Conservation (phyloP, 2,888 invertebrate species). For the Sarcophaga rosellei region DNA sequence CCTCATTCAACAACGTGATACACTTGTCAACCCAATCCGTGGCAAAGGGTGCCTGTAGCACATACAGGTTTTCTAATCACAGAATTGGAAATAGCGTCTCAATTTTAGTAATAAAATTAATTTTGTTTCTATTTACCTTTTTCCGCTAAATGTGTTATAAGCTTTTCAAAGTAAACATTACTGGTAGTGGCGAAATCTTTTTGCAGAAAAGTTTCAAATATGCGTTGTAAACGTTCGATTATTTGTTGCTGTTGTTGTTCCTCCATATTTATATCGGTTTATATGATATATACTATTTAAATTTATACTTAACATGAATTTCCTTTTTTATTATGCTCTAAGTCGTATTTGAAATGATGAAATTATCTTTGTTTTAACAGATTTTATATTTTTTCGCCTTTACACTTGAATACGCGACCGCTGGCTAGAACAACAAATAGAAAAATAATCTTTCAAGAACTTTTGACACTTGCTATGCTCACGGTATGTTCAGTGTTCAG, state of each 20-base stretch:
- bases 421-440: background rate
- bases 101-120: too few species aligned
- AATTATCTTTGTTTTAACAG: background rate
- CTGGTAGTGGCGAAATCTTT: conserved; percentile 78
- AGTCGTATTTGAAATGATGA: background rate
- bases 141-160: conserved; percentile 84
- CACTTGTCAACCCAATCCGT: conserved; percentile 82
- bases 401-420: background rate
- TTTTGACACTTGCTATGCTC: background rate
- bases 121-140: conserved; percentile 73
- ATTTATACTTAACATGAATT: conserved; percentile 38
- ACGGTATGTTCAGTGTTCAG: background rate
- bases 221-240: conserved; percentile 72
- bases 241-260: conserved; percentile 70
- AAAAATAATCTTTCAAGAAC: background rate
- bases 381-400: background rate
- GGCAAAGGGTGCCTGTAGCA: conserved; percentile 79
- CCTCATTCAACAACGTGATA: conserved; percentile 78
- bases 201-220: conserved; percentile 76
- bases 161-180: conserved; percentile 85
- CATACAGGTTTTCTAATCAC: conserved; percentile 76
- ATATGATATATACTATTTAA: background rate
- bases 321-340: background rate
- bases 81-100: background rate
- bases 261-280: conserved; percentile 62